Conservation (phyloP, 2,797 vertebrate species). For the Nothura maculosa region DNA sequence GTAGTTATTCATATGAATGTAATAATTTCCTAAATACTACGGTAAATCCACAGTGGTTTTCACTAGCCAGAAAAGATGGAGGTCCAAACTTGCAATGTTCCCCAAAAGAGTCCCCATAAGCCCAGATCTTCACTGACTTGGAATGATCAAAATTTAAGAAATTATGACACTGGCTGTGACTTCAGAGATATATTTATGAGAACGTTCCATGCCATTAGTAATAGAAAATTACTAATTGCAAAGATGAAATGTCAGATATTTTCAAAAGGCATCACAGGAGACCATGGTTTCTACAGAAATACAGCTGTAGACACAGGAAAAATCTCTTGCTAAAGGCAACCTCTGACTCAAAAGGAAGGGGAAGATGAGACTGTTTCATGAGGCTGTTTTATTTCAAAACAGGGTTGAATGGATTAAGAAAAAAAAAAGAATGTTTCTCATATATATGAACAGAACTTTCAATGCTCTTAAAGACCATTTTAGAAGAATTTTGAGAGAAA, state of each 20-base stretch:
- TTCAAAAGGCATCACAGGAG: conserved; percentile 7
- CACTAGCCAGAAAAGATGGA: neutral
- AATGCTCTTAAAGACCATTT: neutral
- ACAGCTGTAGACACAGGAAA: neutral
- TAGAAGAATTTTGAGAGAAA: conserved; percentile 43
- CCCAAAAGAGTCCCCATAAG: neutral
- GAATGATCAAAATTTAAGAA: neutral
- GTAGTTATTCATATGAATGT: neutral
- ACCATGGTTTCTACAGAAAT: neutral
- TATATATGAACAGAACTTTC: neutral
- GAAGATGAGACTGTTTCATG: neutral
- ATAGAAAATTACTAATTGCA: conserved; percentile 13
- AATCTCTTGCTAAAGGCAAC: conserved; percentile 14
- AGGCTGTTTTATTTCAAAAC: conserved; percentile 34
- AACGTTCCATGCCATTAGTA: conserved; percentile 1
- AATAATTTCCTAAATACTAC: neutral
- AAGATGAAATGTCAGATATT: conserved; percentile 42
- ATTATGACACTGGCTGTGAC: conserved; percentile 1
- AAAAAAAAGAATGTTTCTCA: neutral
- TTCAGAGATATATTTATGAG: conserved; percentile 11
- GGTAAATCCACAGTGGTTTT: neutral
- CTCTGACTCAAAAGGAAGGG: neutral
- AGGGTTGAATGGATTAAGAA: neutral
- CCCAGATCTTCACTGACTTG: neutral
- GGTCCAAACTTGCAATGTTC: neutral